phyloP scores from a whole-genome alignment of 2,797 vertebrate genomes.

The Brachymystax lenok region DNA sequence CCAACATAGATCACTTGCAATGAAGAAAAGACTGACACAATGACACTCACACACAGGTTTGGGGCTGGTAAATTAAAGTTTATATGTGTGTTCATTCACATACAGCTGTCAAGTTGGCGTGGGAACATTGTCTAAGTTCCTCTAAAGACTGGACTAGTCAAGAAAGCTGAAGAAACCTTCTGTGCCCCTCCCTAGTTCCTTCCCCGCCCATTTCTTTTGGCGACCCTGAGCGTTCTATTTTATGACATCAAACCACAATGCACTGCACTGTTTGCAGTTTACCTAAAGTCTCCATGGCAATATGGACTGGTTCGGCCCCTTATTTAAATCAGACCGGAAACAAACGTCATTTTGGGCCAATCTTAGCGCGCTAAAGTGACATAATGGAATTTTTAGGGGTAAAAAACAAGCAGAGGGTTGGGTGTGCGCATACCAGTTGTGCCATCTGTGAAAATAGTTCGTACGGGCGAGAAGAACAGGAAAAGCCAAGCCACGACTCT shows the following conservation, averaged over 20 bases:
- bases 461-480: constrained; percentile 34
- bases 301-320: constrained; percentile 62
- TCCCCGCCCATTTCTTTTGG: constrained; percentile 72
- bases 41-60: neutral
- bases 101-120: constrained; percentile 15
- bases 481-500: constrained; percentile 25
- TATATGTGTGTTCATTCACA: neutral
- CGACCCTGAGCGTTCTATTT: constrained; percentile 72
- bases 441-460: constrained; percentile 55
- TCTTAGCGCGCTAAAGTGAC: constrained; percentile 84
- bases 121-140: no score
- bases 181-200: constrained; percentile 35
- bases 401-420: constrained; percentile 76
- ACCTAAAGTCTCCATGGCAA: constrained; percentile 77
- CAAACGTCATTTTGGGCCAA: constrained; percentile 91
- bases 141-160: neutral
- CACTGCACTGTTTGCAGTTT: constrained; percentile 92
- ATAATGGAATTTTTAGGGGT: constrained; percentile 88
- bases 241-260: constrained; percentile 96
- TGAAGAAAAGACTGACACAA: no score
- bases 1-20: neutral
- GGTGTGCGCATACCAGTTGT: constrained; percentile 70
- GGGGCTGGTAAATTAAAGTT: neutral
- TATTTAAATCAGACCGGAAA: constrained; percentile 83
- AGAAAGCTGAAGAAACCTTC: constrained; percentile 37